Evolutionary conservation across 2,797 vertebrate species (phyloP).

Genomic region (Dicrostonyx torquatus): DNA sequence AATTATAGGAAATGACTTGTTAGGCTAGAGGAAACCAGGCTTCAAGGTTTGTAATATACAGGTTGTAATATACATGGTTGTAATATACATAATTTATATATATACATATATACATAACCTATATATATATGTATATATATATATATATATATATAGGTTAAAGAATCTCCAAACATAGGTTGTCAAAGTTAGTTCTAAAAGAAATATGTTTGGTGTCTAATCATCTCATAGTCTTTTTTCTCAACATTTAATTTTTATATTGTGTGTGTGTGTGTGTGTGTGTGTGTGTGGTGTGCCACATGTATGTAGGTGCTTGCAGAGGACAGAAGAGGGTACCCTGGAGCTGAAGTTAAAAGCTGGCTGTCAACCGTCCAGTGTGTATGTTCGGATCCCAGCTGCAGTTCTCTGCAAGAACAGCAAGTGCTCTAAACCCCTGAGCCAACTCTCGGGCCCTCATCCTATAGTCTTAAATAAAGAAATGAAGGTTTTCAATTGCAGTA

Average conservation of each 20-base stretch:
- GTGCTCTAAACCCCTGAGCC: neutral
- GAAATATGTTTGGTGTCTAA: neutral
- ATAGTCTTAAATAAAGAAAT: conserved; percentile 32
- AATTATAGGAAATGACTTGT: neutral
- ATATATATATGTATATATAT: too few species aligned
- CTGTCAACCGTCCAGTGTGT: neutral
- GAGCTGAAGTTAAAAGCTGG: neutral
- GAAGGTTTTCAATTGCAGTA: neutral
- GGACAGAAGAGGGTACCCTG: neutral
- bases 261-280: neutral
- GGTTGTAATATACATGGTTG: neutral
- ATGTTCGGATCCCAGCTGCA: neutral
- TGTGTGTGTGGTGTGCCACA: neutral
- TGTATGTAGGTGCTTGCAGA: neutral
- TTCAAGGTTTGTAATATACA: neutral
- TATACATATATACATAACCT: too few species aligned
- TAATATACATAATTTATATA: neutral
- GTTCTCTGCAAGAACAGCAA: neutral
- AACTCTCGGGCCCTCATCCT: neutral
- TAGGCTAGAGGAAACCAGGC: neutral
- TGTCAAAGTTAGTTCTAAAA: neutral
- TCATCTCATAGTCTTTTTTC: neutral
- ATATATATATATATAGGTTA: too few species aligned
- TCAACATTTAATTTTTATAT: neutral
- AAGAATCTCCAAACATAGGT: neutral